These are phyloP conservation scores for Craterocephalus amniculus DNA, from an alignment of 2,797 vertebrate genomes.

Conservation along the genomic window DNA sequence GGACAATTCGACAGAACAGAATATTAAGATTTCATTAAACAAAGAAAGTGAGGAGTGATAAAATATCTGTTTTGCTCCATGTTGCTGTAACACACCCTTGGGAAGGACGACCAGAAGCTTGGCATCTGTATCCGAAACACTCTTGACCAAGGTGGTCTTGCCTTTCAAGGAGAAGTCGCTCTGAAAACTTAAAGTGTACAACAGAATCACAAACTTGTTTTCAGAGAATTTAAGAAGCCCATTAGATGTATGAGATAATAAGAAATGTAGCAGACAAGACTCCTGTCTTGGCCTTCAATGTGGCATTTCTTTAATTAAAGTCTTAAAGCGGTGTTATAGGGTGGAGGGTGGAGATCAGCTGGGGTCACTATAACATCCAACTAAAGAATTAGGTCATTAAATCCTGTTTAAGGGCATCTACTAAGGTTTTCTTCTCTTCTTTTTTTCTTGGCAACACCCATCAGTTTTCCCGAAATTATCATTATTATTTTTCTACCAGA, in stretches of 20 bases:
- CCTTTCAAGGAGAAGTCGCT: constrained; percentile 84
- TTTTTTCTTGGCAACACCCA: constrained; percentile 17
- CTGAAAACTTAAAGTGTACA: constrained; percentile 86
- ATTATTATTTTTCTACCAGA: background rate
- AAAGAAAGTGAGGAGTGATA: background rate
- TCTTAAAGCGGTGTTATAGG: constrained; percentile 44
- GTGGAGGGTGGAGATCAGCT: constrained; percentile 42
- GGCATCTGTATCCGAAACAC: constrained; percentile 87
- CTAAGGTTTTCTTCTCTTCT: constrained; percentile 20
- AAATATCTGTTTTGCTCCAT: background rate
- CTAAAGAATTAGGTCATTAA: constrained; percentile 49
- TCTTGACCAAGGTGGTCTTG: constrained; percentile 84
- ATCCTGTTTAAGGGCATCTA: constrained; percentile 35
- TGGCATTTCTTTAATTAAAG: constrained; percentile 19
- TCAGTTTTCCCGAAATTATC: background rate
- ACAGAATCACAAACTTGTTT: constrained; percentile 12
- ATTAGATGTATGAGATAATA: background rate
- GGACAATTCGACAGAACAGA: constrained; percentile 26
- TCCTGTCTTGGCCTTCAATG: background rate
- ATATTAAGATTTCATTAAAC: constrained; percentile 10
- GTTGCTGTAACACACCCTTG: constrained; percentile 84
- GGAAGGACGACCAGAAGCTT: constrained; percentile 88
- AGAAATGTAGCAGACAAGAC: background rate
- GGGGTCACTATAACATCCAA: constrained; percentile 38
- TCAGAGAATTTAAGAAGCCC: background rate